These are phyloP conservation scores for Cerastis leucographa DNA, from an alignment of 2,888 invertebrate genomes.

Conservation along the genomic window DNA sequence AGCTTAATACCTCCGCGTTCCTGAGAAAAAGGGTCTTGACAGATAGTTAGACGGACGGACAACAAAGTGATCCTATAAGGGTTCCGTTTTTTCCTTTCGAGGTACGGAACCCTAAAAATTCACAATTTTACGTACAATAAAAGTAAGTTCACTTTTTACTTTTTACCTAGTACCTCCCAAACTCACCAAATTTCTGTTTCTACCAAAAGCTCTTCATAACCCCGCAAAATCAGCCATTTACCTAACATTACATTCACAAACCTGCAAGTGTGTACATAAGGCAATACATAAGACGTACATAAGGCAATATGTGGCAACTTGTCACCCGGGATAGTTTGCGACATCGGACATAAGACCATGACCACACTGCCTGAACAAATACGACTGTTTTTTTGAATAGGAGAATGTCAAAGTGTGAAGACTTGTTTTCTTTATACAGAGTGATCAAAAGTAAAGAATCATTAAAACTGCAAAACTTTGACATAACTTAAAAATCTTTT, in stretches of 20 bases:
- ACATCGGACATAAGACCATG: slow-evolving; percentile 58
- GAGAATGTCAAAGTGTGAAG: slow-evolving; percentile 42
- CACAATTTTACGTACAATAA: too few species aligned
- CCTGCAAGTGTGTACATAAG: slow-evolving; percentile 33
- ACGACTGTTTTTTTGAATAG: slow-evolving; percentile 23
- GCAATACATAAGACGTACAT: slow-evolving; percentile 50
- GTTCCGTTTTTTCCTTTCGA: too few species aligned
- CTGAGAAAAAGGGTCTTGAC: too few species aligned
- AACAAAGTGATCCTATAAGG: too few species aligned
- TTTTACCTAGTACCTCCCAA: too few species aligned
- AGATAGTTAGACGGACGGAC: too few species aligned
- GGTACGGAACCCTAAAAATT: too few species aligned
- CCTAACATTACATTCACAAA: slow-evolving; percentile 44
- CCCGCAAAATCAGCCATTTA: slow-evolving; percentile 20
- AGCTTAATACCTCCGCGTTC: too few species aligned
- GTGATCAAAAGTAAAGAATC: background rate
- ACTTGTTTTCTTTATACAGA: slow-evolving; percentile 25
- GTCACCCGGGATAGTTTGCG: slow-evolving; percentile 59
- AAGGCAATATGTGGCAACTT: slow-evolving; percentile 59
- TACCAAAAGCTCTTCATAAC: background rate
- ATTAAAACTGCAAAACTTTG: background rate
- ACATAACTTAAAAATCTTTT: background rate
- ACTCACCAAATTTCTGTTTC: background rate
- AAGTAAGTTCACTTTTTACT: too few species aligned
- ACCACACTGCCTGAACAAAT: slow-evolving; percentile 47